Evolutionary conservation across 1,140 invertebrate species (phyloP).

Genomic region (Meloidogyne floridensis): DNA sequence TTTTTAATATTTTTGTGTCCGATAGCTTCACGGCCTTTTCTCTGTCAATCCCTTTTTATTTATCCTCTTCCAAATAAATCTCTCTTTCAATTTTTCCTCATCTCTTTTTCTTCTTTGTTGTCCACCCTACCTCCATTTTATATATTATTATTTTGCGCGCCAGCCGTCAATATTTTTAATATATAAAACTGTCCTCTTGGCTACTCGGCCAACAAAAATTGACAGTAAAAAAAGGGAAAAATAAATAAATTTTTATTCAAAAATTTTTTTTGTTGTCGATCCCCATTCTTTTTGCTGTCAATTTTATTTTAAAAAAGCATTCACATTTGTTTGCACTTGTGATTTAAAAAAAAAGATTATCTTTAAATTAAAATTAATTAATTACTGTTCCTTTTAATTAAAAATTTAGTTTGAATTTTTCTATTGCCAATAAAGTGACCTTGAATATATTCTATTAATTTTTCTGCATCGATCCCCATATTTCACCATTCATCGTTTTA

Average conservation of each 20-base stretch:
- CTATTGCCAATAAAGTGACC: background rate
- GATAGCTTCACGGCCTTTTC: background rate
- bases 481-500: too few relatives aligned
- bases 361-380: background rate
- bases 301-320: background rate
- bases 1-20: too few relatives aligned
- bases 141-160: background rate
- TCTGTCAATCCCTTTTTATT: background rate
- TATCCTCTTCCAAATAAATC: background rate
- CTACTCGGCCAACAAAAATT: background rate
- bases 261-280: background rate
- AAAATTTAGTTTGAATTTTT: background rate
- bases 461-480: too few relatives aligned
- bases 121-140: background rate
- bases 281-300: background rate
- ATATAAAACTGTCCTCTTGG: background rate
- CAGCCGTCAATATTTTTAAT: background rate
- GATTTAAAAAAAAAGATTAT: background rate
- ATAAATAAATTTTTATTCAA: conserved; percentile 1
- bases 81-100: background rate
- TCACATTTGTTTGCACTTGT: background rate
- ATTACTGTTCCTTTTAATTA: background rate
- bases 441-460: background rate
- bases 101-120: background rate
- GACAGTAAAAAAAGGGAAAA: background rate